Percentiles rank a stretch among this genome's conserved stretches.
Conservation (phyloP, 30 jellyfish, hydroid and myxozoan species). For the Nemopilema nomurai region DNA sequence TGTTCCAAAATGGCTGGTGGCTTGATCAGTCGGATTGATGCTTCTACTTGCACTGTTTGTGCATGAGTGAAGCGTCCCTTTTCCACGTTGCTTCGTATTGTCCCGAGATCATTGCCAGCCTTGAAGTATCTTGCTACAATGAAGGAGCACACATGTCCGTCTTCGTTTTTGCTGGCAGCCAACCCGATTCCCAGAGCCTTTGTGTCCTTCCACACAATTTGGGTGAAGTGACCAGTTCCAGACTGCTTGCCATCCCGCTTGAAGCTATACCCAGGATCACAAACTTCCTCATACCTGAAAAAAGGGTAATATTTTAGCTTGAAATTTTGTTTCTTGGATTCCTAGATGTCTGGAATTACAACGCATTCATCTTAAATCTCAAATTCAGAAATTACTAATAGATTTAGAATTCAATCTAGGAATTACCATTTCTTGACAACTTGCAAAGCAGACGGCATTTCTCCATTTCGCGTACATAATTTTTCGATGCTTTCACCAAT, state of each 20-base stretch:
- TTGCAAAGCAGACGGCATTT: conserved; percentile 84
- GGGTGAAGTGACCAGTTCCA: conserved; percentile 98
- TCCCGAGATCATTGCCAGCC: conserved; percentile 86
- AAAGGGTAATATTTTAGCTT: too few species aligned
- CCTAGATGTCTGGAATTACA: too few species aligned
- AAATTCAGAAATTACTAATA: too few species aligned
- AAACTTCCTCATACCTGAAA: conserved; percentile 94
- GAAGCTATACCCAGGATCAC: conserved; percentile 93
- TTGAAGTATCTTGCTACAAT: conserved; percentile 93
- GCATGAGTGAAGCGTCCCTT: conserved; percentile 62
- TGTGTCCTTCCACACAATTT: conserved; percentile 88
- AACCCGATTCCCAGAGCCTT: conserved; percentile 85
- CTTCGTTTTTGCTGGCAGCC: conserved; percentile 82
- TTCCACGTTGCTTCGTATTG: conserved; percentile 68
- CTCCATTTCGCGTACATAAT: conserved; percentile 79
- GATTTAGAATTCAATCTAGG: too few species aligned
- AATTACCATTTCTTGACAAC: conserved; percentile 84
- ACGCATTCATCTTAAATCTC: too few species aligned
- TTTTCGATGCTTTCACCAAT: conserved; percentile 95
- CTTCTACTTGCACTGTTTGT: not conserved
- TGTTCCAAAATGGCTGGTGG: not conserved
- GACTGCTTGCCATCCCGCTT: conserved; percentile 73
- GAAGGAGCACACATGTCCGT: conserved; percentile 85
- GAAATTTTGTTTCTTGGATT: too few species aligned
- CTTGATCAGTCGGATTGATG: not conserved